Evolutionary conservation across 2,113 vertebrate species (phyloP).

Genomic region (Hemichromis elongatus): DNA sequence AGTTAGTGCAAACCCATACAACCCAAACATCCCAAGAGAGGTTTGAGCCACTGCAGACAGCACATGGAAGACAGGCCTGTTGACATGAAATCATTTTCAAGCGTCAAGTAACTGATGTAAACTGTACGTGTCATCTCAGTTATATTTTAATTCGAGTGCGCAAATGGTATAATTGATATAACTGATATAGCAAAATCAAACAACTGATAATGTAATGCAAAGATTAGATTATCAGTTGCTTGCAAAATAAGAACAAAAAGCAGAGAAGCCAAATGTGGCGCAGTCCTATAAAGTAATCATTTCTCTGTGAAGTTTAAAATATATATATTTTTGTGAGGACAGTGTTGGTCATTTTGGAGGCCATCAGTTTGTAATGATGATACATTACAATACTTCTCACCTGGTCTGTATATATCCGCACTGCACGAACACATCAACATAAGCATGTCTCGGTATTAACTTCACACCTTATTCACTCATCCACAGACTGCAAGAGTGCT

Average conservation of each 20-base stretch:
- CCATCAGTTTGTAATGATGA: background rate
- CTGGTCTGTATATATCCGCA: background rate
- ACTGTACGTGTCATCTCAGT: background rate
- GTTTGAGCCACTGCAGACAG: background rate
- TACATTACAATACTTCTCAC: background rate
- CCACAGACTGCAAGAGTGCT: background rate
- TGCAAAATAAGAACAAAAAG: background rate
- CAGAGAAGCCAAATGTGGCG: background rate
- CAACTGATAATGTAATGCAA: background rate
- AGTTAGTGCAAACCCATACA: background rate
- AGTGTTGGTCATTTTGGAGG: background rate
- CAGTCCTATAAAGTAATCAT: background rate
- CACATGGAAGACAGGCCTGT: background rate
- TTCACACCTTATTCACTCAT: background rate
- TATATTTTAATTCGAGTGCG: fast-evolving
- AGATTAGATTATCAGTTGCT: background rate
- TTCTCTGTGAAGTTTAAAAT: background rate
- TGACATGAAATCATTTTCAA: background rate
- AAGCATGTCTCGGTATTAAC: background rate
- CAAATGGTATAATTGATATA: background rate
- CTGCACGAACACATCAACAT: background rate
- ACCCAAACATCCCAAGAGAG: background rate
- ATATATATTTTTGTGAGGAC: background rate
- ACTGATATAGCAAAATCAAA: background rate
- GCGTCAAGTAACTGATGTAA: background rate